phyloP scores from a whole-genome alignment of 2,797 vertebrate species.

The Gadopsis marmoratus region DNA sequence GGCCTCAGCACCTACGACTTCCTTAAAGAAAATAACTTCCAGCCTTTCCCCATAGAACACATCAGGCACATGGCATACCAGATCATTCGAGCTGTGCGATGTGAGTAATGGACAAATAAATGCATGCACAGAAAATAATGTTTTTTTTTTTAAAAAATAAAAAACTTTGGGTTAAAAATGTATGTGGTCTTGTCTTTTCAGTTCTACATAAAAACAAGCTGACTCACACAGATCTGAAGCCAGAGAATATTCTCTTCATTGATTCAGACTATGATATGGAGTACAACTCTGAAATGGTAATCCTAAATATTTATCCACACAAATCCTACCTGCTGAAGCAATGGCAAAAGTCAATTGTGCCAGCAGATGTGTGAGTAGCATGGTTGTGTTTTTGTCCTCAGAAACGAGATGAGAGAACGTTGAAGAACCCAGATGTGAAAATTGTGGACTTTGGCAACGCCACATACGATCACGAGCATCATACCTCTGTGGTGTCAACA shows the following conservation, averaged over 20 bases:
- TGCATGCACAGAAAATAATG: too few relatives aligned
- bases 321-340: neutral
- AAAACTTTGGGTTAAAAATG: conserved; percentile 3
- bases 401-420: conserved; percentile 93
- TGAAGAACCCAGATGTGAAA: conserved; percentile 94
- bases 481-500: conserved; percentile 96
- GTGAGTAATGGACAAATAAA: conserved; percentile 84
- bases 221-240: conserved; percentile 98
- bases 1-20: conserved; percentile 98
- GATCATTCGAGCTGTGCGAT: conserved; percentile 92
- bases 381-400: conserved; percentile 52
- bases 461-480: conserved; percentile 96
- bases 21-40: conserved; percentile 96
- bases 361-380: neutral
- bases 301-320: neutral
- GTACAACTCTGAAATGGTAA: conserved; percentile 92
- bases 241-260: conserved; percentile 98
- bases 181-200: conserved; percentile 63
- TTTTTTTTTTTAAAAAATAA: neutral
- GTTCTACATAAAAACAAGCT: conserved; percentile 97
- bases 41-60: conserved; percentile 93
- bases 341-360: neutral
- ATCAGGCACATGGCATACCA: conserved; percentile 96
- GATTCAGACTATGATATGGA: conserved; percentile 92
- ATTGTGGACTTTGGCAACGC: conserved; percentile 98